Evolutionary conservation across 2,797 vertebrate genomes (phyloP).

Genomic region (Sphaeramia orbicularis): DNA sequence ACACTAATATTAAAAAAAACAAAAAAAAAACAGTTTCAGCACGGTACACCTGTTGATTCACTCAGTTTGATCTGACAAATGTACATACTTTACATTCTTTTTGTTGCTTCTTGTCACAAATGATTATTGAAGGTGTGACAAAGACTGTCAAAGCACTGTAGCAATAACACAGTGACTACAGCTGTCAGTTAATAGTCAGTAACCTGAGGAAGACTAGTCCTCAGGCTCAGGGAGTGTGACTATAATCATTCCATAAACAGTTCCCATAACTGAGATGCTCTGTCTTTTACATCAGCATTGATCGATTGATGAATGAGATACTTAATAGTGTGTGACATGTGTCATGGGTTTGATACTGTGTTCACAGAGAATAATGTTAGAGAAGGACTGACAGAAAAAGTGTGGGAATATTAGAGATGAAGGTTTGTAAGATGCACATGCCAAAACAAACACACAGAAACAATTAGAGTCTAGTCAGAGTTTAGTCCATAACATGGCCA

Average conservation of each 20-base stretch:
- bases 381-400: slow-evolving; percentile 9
- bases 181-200: slow-evolving; percentile 44
- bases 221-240: slow-evolving; percentile 40
- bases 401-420: slow-evolving; percentile 30
- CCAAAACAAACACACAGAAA: not conserved
- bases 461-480: not conserved
- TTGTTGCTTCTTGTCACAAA: slow-evolving; percentile 48
- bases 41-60: slow-evolving; percentile 10
- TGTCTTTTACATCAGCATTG: slow-evolving; percentile 41
- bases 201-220: slow-evolving; percentile 36
- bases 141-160: slow-evolving; percentile 40
- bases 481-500: too few relatives aligned
- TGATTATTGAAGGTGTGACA: slow-evolving; percentile 43
- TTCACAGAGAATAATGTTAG: slow-evolving; percentile 32
- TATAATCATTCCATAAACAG: slow-evolving; percentile 12
- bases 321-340: slow-evolving; percentile 59
- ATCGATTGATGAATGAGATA: slow-evolving; percentile 37
- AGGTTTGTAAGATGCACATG: slow-evolving; percentile 4
- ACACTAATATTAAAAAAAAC: not conserved
- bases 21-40: not conserved
- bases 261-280: slow-evolving; percentile 53
- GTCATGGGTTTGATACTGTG: slow-evolving; percentile 66
- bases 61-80: slow-evolving; percentile 4
- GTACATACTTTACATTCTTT: slow-evolving; percentile 39
- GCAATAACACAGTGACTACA: slow-evolving; percentile 48